Evolutionary conservation across 2,888 invertebrate species (phyloP), one percentile per base, ranked within the genome.

Genomic region (Stenolophus ochropezus): DNA sequence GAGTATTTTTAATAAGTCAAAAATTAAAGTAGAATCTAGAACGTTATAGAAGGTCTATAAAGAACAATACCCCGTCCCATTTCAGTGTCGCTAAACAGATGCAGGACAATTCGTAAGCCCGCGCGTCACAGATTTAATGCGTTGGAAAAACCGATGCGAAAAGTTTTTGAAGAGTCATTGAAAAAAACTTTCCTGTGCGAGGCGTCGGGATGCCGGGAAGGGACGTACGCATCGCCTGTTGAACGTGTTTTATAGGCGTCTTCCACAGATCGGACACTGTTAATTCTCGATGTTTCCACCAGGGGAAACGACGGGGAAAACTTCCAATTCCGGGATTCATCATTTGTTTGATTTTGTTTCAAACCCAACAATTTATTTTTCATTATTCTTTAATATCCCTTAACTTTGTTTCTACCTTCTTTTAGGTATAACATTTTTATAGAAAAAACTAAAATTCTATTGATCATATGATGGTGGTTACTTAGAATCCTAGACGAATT

Each of bases 141-240:
- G 42, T 2, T 23, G 77, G 77, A 77, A 77, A 76, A 77, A 65
- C 42, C 77, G 23, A 77, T 77, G 77, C 47, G 77, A 77, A 77
- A 77, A 77, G 21, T 77, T 77, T 77, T 77, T 77, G 61, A 77
- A 77, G 77, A 65, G 77, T 77, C 77, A 77, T 77, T 77, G 77
- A 77, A 77, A 77, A 77, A 77, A 77, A 47, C 8, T 77, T 77
- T 27, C 27, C 25, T 4, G 56, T 56, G 20, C 56, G 56, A 18
- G 56, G 20, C 56, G 56, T 5, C 56, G 56, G 23, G 23, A 61
- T 11, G 25, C 11, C 23, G 61, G 14, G 23, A 25, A 14, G 61
- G 14, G 23, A 61, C 8, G 61, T 14, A 61, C 61, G 61, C 23
- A 25, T 61, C 61, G 61, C 61, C 61, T 61, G 61, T 61, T 61